Percentiles rank a stretch among this genome's conserved stretches.
Conservation (phyloP, 2,113 vertebrate genomes). For the Scophthalmus maximus region DNA sequence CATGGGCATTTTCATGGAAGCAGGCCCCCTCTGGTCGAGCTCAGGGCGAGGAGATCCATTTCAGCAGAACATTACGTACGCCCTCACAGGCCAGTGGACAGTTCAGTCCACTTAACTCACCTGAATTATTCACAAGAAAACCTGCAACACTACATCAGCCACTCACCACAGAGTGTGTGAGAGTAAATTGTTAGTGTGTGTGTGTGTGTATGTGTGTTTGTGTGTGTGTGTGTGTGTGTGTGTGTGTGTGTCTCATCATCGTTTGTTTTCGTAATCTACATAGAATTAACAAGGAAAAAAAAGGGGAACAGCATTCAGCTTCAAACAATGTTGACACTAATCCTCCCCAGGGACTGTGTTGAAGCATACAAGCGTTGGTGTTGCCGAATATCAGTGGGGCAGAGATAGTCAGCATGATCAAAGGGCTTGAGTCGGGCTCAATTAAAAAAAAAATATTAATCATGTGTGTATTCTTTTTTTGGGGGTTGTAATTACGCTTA, state of each 20-base stretch:
- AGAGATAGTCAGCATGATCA: constrained; percentile 54
- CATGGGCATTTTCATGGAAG: background rate
- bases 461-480: constrained; percentile 16
- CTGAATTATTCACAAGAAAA: constrained; percentile 59
- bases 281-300: background rate
- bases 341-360: constrained; percentile 37
- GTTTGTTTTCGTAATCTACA: constrained; percentile 30
- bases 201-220: background rate
- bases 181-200: background rate
- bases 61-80: constrained; percentile 38
- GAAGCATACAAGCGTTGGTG: constrained; percentile 27
- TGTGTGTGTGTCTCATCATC: constrained; percentile 10
- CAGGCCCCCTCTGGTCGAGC: background rate
- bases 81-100: constrained; percentile 9
- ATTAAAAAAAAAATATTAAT: constrained; percentile 56
- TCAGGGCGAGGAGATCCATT: constrained; percentile 24
- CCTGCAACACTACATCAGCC: background rate
- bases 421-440: constrained; percentile 47
- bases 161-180: background rate
- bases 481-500: constrained; percentile 43
- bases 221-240: background rate
- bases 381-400: constrained; percentile 27
- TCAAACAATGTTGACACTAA: constrained; percentile 43
- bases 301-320: constrained; percentile 8
- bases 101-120: constrained; percentile 32